These are phyloP conservation scores for Astropecten irregularis DNA, from an alignment of 53 echinoderm and acorn worm species.

Conservation along the genomic window DNA sequence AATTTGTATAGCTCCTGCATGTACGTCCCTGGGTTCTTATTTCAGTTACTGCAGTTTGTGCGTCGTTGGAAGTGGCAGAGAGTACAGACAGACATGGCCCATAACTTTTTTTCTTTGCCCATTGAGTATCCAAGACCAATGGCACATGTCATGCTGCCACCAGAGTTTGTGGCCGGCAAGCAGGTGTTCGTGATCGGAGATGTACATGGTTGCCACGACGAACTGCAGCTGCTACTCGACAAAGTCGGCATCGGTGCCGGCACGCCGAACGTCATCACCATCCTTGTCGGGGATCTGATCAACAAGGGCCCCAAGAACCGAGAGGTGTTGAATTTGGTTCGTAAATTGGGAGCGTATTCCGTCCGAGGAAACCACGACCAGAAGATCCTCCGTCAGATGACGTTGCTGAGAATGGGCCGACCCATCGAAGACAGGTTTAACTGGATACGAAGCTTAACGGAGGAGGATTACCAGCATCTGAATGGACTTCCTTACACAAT, in stretches of 20 bases:
- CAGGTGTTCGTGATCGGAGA: conserved; percentile 73
- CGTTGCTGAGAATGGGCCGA: conserved; percentile 50
- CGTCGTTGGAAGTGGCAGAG: too few relatives aligned
- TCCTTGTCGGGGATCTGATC: conserved; percentile 80
- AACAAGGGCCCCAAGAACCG: conserved; percentile 77
- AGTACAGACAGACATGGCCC: too few relatives aligned
- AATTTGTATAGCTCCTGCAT: too few relatives aligned
- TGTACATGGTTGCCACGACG: conserved; percentile 83
- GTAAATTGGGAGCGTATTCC: conserved; percentile 39
- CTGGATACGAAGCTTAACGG: conserved; percentile 53
- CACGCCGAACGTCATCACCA: conserved; percentile 37
- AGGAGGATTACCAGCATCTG: conserved; percentile 58
- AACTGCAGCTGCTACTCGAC: conserved; percentile 60
- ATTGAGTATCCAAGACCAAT: too few relatives aligned
- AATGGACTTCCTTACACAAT: conserved; percentile 71
- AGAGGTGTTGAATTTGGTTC: conserved; percentile 67
- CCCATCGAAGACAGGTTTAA: conserved; percentile 13
- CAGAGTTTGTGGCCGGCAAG: conserved; percentile 42
- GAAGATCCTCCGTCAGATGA: conserved; percentile 52
- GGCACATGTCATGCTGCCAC: conserved; percentile 47
- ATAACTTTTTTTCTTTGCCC: too few relatives aligned
- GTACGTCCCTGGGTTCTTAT: too few relatives aligned
- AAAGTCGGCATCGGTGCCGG: conserved; percentile 39
- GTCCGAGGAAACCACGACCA: conserved; percentile 84
- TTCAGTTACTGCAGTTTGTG: too few relatives aligned